Conservation (phyloP, 2,888 invertebrate genomes). For the Hypercompe scribonia region DNA sequence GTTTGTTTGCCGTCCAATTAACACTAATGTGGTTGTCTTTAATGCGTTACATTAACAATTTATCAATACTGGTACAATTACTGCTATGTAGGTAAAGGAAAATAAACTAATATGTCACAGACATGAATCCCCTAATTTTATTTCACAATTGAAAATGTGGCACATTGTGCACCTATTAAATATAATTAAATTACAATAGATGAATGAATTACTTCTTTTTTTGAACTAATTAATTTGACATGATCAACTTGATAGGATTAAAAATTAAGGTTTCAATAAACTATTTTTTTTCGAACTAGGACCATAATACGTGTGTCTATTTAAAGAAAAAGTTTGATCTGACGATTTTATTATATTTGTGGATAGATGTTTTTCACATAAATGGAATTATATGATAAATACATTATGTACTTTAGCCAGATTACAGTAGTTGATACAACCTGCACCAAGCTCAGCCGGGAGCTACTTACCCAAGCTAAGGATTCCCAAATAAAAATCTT, state of each 20-base stretch:
- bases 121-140: neutral
- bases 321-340: no score
- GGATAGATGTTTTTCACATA: no score
- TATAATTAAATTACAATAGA: neutral
- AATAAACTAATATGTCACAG: neutral
- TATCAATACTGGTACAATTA: neutral
- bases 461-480: neutral
- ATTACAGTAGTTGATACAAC: neutral
- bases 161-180: neutral
- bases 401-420: neutral
- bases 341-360: no score
- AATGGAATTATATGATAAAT: no score
- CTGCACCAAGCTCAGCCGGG: neutral
- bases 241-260: neutral
- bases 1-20: neutral
- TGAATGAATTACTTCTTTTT: neutral
- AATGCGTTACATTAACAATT: neutral
- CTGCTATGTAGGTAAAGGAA: neutral
- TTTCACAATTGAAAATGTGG: neutral
- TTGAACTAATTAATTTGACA: neutral
- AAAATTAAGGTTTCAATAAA: neutral
- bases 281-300: no score
- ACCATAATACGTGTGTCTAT: no score
- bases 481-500: neutral
- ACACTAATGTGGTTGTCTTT: neutral